These are phyloP conservation scores for Patiria pectinifera DNA, from an alignment of 53 echinoderm and acorn worm genomes.

Conservation along the genomic window DNA sequence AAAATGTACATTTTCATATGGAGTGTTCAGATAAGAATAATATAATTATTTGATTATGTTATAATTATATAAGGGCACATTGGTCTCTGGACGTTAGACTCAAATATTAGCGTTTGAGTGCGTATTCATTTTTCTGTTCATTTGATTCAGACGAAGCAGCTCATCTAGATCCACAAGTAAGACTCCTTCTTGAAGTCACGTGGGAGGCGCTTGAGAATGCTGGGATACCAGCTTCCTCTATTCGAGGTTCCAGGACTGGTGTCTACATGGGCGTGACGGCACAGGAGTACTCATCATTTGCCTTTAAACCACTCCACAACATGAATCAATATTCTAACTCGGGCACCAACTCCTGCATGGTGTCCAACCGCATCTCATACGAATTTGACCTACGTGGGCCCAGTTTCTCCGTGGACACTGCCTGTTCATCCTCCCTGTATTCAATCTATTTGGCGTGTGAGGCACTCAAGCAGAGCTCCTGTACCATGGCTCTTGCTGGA, in stretches of 20 bases:
- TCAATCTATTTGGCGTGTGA: conserved; percentile 71
- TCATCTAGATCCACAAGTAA: conserved; percentile 73
- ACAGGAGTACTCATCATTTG: conserved; percentile 56
- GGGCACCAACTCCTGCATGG: conserved; percentile 52
- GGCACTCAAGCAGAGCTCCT: conserved; percentile 50
- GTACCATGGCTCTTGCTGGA: conserved; percentile 71
- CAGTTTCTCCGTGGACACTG: conserved; percentile 73
- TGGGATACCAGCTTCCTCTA: conserved; percentile 62
- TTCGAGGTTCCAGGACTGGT: conserved; percentile 71
- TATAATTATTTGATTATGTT: no score
- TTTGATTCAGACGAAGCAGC: conserved; percentile 66
- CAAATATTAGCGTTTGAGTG: no score
- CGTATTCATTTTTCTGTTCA: background rate
- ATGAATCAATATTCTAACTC: background rate
- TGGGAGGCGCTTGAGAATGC: conserved; percentile 76
- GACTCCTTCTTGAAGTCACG: conserved; percentile 73
- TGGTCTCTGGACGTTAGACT: no score
- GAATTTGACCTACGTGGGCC: conserved; percentile 77
- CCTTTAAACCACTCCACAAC: conserved; percentile 57
- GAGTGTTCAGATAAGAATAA: no score
- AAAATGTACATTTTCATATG: no score
- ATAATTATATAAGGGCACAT: no score
- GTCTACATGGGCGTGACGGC: conserved; percentile 80
- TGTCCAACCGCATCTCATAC: conserved; percentile 71
- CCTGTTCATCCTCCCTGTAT: conserved; percentile 79